A percentile compares a stretch with the other conserved stretches of the same genome.
Conservation (phyloP, 2,113 vertebrate genomes). For the Anoplopoma fimbria region DNA sequence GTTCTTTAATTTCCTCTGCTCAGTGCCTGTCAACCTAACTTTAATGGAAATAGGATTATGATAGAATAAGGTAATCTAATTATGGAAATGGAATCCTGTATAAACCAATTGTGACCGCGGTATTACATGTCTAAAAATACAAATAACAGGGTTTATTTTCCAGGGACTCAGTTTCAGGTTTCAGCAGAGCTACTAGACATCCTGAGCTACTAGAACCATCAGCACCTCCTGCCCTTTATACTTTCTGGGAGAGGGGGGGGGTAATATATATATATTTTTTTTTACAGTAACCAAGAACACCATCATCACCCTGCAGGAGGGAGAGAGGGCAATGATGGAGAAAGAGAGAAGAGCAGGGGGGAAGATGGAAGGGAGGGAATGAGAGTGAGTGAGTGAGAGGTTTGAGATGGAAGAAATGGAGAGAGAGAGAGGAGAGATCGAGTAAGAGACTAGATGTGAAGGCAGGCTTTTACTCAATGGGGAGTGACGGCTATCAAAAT, state of each 20-base stretch:
- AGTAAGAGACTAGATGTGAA: slow-evolving; percentile 18
- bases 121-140: slow-evolving; percentile 1
- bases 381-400: slow-evolving; percentile 7
- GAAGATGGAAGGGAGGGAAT: slow-evolving; percentile 11
- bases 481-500: slow-evolving; percentile 28
- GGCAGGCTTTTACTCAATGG: slow-evolving; percentile 1
- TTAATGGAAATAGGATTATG: background rate
- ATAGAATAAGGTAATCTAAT: background rate
- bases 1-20: background rate
- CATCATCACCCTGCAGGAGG: slow-evolving; percentile 46
- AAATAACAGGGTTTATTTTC: background rate
- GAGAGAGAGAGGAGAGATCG: background rate
- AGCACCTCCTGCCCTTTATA: slow-evolving; percentile 24
- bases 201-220: slow-evolving; percentile 23
- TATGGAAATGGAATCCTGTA: background rate
- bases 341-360: background rate
- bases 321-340: slow-evolving; percentile 1
- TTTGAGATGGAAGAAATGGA: slow-evolving; percentile 1
- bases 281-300: slow-evolving; percentile 6
- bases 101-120: background rate
- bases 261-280: background rate
- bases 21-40: background rate
- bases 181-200: slow-evolving; percentile 7
- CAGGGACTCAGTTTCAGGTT: background rate
- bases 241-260: background rate